Evolutionary conservation across 2,113 vertebrate genomes (phyloP), one percentile per base, ranked within the genome.

Genomic region (Tyto alba): DNA sequence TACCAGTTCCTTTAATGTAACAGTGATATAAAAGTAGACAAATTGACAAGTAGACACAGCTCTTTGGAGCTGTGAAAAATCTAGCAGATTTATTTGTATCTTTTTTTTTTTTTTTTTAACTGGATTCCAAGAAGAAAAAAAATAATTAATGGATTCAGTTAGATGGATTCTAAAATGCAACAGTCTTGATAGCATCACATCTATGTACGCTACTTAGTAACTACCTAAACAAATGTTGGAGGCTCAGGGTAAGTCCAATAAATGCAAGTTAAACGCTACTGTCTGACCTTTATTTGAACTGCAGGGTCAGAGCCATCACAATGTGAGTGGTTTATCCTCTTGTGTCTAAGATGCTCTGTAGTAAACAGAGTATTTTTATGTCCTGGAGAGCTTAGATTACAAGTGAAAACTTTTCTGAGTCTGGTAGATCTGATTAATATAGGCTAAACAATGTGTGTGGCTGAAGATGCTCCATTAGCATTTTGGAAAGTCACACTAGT

Each of bases 211-310:
- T 81, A 14, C n/a, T 84, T 74, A 56, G 38, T 76, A 36, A 21
- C n/a, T 77, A 16, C 29, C 40, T 77, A 72, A 75, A 82, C n/a
- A 82, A 53, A 64, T 17, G 34, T 64, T 67, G 47, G 36, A 76
- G 38, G 32, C 57, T 86, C 14, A 11, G 14, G 11, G 7, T 40
- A 89, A 95, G 88, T 75, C 40, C 19, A 67, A 13, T 80, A 95
- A 78, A 79, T 45, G 11, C 21, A 83, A 55, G 16, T 82, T 80
- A 86, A 93, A 91, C 5, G 23, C 53, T 41, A 34, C 32, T 78
- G 36, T 78, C 88, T 89, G 72, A 84, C 71, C 90, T 53, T 76
- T 73, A 59, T 41, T 75, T 91, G 87, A 95, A 94, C 89, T 63
- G 32, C n/a, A 48, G 34, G 7, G 34, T 64, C 4, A 34, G 36